Base-by-base conservation (phyloP, 2,888 invertebrate genomes). In the Rambutsinella grinnellia region DNA sequence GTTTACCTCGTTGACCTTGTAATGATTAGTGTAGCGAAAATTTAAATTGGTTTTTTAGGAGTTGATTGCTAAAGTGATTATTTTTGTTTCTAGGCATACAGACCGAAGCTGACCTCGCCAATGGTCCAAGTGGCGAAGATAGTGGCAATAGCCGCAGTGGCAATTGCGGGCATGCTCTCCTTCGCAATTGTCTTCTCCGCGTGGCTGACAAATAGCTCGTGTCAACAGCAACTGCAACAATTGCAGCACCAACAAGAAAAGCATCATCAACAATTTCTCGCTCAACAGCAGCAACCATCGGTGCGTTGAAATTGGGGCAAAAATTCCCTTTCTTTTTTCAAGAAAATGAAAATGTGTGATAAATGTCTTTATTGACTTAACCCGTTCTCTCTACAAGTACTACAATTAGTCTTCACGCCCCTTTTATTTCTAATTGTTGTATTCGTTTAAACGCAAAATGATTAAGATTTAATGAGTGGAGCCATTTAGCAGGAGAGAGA, bases 51-150 rank as follows among this genome's bases (percentile, higher is more conserved):
- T n/a, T n/a, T n/a, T n/a, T n/a, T n/a, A n/a, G n/a, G 6, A 10
- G 49, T 6, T 61, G 28, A n/a, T 44, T 27, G 15, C 17, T 21
- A 2, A 46, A 5, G n/a, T 61, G 3, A 49, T 19, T 49, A 15
- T 19, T 61, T 36, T 27, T 24, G n/a, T 70, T 86, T 87, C 10
- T 88, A 95, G 95, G 95, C 95, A 62, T 95, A 95, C 88, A 89
- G 89, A 84, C 89, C 89, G 1, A 61, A 68, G 78, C 79, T 78
- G 74, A 74, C 78, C 83, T 92, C 93, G 76, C 90, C 92, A 56
- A 91, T 94, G 62, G 93, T 95, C 78, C 94, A 95, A 88, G 93
- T 95, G 79, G 93, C 95, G 27, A 91, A 93, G 87, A 94, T 95
- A 85, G 92, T 93, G 19, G 95, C 94, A 56, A 89, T 93, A 82